Evolutionary conservation across 92 coral and sea anemone genomes (phyloP).

Genomic region (Actinernus sp.): DNA sequence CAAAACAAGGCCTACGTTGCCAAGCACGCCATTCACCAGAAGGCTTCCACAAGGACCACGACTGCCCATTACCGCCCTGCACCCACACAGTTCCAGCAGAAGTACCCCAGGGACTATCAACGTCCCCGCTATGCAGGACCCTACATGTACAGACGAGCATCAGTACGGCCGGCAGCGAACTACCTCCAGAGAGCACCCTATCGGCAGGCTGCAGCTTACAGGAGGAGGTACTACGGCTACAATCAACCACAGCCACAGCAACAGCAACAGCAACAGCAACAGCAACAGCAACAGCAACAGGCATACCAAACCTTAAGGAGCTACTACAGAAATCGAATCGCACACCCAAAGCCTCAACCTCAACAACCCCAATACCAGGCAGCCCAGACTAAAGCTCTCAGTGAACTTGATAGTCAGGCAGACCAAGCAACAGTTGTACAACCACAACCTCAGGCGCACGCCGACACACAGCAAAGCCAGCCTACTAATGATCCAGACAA

Average conservation of each 20-base stretch:
- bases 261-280: conserved; percentile 3
- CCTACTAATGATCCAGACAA: conserved; percentile 2
- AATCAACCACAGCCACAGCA: conserved; percentile 10
- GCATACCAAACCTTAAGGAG: neutral
- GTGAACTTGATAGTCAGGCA: neutral
- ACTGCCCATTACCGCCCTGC: neutral
- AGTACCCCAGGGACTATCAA: conserved; percentile 43
- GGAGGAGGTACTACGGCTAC: neutral
- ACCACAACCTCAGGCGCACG: conserved; percentile 5
- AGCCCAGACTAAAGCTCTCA: neutral
- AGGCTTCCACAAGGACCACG: neutral
- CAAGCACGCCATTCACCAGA: conserved; percentile 9
- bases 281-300: neutral
- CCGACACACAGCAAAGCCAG: neutral
- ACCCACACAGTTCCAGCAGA: conserved; percentile 19
- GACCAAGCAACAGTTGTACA: neutral
- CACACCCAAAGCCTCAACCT: neutral
- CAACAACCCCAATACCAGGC: conserved; percentile 5
- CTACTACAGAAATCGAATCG: too few relatives aligned
- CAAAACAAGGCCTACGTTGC: conserved; percentile 3
- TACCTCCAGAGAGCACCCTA: conserved; percentile 15
- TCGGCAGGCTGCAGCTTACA: neutral
- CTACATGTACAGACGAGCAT: too few relatives aligned
- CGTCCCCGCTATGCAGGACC: too few relatives aligned
- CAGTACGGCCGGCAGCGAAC: conserved; percentile 4